Base-by-base conservation (phyloP, 2,113 vertebrate genomes). In the Desmodus rotundus region DNA sequence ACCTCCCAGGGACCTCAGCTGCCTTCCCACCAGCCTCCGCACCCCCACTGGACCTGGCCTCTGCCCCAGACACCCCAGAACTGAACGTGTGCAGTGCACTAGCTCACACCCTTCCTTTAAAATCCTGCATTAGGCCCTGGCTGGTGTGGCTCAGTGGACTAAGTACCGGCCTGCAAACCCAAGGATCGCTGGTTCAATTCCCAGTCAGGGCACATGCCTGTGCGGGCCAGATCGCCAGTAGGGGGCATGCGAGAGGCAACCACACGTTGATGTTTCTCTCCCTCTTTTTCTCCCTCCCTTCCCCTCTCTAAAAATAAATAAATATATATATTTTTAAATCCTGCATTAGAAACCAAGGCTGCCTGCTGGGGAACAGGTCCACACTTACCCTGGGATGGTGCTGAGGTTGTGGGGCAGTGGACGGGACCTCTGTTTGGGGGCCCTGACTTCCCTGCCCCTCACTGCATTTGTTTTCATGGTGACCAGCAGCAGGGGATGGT, bases 61-160 rank as follows among this genome's bases (percentile, higher is more conserved):
- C 61, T 22, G 65, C n/a, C 67, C 41, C 86, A 47, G 74, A 43
- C 2, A 13, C 43, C 63, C n/a, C 28, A 82, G 68, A 76, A 76
- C 26, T 47, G 78, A 4, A 43, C 2, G 0, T 1, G 77, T 16
- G 8, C 16, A 45, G 38, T 4, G 11, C 7, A 26, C 19, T 4
- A 28, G 22, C 13, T 19, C 4, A 14, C 41, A 26, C 10, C 1
- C 54, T 87, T 54, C 19, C 93, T 89, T 67, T 41, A 72, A 84
- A 78, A 67, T 43, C 65, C 45, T 58, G 4, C 5, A 1, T 26
- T 33, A 61, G 58, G 24, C 24, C 24, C 58, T 61, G 58, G 58
- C 24, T 61, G 58, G 24, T 26, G 26, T 61, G 58, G 58, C 58
- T 61, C 24, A 61, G 58, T 61, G 58, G 24, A 61, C 3, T 28